These are phyloP conservation scores for Melinaea menophilus DNA, from an alignment of 2,888 invertebrate species.

Conservation along the genomic window DNA sequence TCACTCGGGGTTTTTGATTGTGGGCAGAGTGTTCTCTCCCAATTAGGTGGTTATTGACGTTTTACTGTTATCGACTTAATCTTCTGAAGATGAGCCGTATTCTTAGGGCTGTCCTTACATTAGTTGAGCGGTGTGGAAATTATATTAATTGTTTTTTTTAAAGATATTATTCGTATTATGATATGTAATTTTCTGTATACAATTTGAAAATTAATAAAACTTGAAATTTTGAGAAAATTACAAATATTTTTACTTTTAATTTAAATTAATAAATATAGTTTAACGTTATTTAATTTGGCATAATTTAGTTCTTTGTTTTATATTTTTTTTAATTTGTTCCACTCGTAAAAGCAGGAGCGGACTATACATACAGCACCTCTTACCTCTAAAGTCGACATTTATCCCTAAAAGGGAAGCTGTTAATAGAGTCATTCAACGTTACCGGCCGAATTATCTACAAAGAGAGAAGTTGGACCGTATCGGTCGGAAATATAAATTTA, in stretches of 20 bases:
- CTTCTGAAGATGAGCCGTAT: constrained; percentile 61
- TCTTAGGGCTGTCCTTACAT: constrained; percentile 47
- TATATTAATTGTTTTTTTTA: no score
- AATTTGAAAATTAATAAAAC: no score
- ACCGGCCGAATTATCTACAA: constrained; percentile 77
- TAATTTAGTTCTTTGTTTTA: neutral
- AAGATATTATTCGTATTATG: no score
- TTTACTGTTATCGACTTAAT: constrained; percentile 74
- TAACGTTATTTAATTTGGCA: no score
- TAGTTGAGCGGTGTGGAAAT: neutral
- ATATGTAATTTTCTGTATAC: no score
- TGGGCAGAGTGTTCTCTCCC: constrained; percentile 70
- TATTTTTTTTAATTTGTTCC: neutral
- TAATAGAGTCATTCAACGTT: constrained; percentile 78
- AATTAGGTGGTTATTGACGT: constrained; percentile 78
- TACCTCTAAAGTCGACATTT: constrained; percentile 68
- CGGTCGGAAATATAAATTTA: constrained; percentile 78
- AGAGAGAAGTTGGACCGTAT: constrained; percentile 68
- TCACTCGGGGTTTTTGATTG: constrained; percentile 62
- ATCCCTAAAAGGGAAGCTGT: constrained; percentile 78
- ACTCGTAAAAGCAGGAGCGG: constrained; percentile 15
- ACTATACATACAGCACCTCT: constrained; percentile 56
- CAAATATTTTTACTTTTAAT: no score
- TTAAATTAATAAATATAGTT: no score
- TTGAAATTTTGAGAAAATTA: no score